Base-by-base conservation (phyloP, 1,140 invertebrate species). In the Metopolophium dirhodum region DNA sequence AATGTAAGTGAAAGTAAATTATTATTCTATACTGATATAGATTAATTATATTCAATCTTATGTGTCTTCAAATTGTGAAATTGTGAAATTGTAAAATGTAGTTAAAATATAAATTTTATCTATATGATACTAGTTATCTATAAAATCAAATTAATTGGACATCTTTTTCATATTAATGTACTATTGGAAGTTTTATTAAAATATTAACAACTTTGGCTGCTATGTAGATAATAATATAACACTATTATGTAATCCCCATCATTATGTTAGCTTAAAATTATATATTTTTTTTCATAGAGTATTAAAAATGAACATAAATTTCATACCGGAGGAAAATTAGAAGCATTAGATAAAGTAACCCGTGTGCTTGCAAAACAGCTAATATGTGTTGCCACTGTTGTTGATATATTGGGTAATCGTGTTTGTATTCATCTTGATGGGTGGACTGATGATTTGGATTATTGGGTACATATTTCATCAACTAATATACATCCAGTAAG, bases 401-500 rank as follows among this genome's bases (percentile, higher is more conserved):
- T 97, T 85, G 98, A 98, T 95, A 96, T 98, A 93, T 96, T 99
- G 95, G 97, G 98, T 94, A 97, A 97, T 94, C 96, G 98, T 57
- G 96, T 99, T 94, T 96, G 99, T 6, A 97, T 99, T 88, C 98
- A 99, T 95, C 99, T 99, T 95, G 98, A 99, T 96, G 98, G 98
- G 94, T 99, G 98, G 98, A 97, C 98, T 94, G 97, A 98, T 94
- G 97, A 97, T 94, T 99, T 99, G 95, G 98, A 99, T 96, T 99
- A 98, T 95, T 99, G 98, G 98, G 97, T 98, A 87, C 97, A 98
- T 94, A 96, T 97, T 0, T 97, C 96, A 61, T 99, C 98, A 1
- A 98, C 98, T 1, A 98, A 98, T 95, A 98, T 99, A 93, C 98
- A 99, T 96, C 98, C 98, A 8, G 97, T 99, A 26, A 98, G 98